Evolutionary conservation across 2,113 vertebrate species (phyloP), one percentile per base, ranked within the genome.

Genomic region (Aviceda subcristata): DNA sequence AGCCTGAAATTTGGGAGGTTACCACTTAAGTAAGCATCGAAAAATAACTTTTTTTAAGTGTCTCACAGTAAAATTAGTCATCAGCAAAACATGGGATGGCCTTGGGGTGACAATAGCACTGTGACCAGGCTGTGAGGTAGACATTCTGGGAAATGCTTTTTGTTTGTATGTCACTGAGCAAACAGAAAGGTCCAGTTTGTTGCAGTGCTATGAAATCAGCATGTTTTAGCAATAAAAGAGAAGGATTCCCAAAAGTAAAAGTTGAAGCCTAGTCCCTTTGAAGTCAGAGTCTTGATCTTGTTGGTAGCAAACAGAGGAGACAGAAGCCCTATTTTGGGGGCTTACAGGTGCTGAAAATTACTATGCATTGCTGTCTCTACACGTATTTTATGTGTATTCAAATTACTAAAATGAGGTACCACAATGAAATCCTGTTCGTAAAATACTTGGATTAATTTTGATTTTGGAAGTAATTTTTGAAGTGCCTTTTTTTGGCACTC

Each of bases 1-100:
- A 92, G 22, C 62, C 62, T 95, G 80, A 92, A 95, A 85, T 91
- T 72, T 86, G 55, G 66, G 39, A 85, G 32, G 19, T 66, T 90
- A 69, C 53, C n/a, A 10, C 53, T 82, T 92, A 73, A 91, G 39
- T 56, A 68, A 91, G 71, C 87, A 62, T 66, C 64, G 62, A 41
- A 96, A 90, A 93, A 60, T 30, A 75, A 64, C 46, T 32, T 81
- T 63, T 88, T 84, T 45, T 21, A 91, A 68, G 39, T 43, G n/a
- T n/a, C 56, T 91, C 48, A 45, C 29, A 48, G 64, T 77, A 39
- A 36, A 90, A 89, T 43, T 51, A 41, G 45, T 84, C 76, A 89
- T 72, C 56, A 92, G 56, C 88, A 92, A 94, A 97, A 78, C 36
- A 24, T 36, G 75, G 73, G n/a, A 8, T 85, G 45, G 62, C 50